phyloP scores from a whole-genome alignment of 1,140 invertebrate species.

The Oscheius sp. region DNA sequence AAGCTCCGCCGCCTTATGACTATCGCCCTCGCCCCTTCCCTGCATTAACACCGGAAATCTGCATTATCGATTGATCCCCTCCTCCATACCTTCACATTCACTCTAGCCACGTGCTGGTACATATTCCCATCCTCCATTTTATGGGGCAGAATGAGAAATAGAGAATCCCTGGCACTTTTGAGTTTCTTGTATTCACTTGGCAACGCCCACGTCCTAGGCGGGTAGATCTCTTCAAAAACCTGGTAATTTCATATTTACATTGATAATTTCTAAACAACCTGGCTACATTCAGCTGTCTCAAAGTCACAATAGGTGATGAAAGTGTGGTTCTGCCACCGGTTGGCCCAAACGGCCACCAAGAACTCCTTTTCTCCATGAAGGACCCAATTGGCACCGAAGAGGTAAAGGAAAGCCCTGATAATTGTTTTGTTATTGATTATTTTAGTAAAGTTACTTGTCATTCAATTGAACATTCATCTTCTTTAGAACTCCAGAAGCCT shows the following conservation, averaged over 20 bases:
- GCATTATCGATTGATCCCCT: not conserved
- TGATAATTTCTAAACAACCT: constrained; percentile 36
- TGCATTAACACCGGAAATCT: too few relatives aligned
- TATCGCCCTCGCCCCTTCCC: too few relatives aligned
- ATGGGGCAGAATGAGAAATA: constrained; percentile 39
- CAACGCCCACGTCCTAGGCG: constrained; percentile 20
- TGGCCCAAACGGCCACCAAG: constrained; percentile 53
- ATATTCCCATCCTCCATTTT: constrained; percentile 22
- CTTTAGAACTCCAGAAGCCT: constrained; percentile 12
- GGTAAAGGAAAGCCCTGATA: constrained; percentile 37
- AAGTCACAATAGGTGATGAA: constrained; percentile 37
- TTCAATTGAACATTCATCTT: constrained; percentile 39
- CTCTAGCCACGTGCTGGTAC: constrained; percentile 36
- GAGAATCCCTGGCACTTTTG: constrained; percentile 1
- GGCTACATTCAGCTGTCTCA: constrained; percentile 35
- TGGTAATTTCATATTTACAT: constrained; percentile 4
- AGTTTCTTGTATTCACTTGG: constrained; percentile 32
- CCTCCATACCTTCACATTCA: constrained; percentile 18
- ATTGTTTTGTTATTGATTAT: too few relatives aligned
- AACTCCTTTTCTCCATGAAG: constrained; percentile 39
- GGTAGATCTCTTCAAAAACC: constrained; percentile 32
- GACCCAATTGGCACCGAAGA: constrained; percentile 53
- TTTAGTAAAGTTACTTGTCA: constrained; percentile 36
- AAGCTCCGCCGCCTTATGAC: too few relatives aligned
- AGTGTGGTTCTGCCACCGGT: constrained; percentile 48